phyloP scores from a whole-genome alignment of 1,140 invertebrate species.

The Arion vulgaris region DNA sequence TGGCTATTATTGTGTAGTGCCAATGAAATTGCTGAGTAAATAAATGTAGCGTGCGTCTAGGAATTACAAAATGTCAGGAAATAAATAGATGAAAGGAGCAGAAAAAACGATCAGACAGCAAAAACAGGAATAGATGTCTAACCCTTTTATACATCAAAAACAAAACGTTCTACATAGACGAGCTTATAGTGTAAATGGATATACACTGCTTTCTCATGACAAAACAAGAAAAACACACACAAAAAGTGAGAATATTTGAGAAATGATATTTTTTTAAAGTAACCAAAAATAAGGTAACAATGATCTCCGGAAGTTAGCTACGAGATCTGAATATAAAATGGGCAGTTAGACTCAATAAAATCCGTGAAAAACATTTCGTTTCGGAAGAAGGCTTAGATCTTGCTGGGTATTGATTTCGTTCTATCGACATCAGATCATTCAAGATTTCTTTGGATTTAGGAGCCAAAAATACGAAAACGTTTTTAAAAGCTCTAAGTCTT shows the following conservation, averaged over 20 bases:
- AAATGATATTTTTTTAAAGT: not conserved
- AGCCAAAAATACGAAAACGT: not conserved
- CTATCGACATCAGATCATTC: constrained; percentile 9
- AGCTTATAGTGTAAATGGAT: not conserved
- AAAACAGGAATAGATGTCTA: not conserved
- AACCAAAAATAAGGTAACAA: not conserved
- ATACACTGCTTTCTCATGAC: not conserved
- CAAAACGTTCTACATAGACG: no score
- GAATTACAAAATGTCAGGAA: not conserved
- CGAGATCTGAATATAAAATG: constrained; percentile 26
- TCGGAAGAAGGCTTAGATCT: constrained; percentile 12
- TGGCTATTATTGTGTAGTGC: constrained; percentile 10
- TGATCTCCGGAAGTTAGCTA: constrained; percentile 7
- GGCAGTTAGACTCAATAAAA: constrained; percentile 25
- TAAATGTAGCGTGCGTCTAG: not conserved
- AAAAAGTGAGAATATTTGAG: not conserved
- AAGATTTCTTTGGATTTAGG: not conserved
- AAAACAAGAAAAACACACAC: no score
- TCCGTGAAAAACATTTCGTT: constrained; percentile 3
- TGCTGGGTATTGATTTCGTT: constrained; percentile 1
- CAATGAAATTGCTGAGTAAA: not conserved
- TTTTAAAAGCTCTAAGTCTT: not conserved
- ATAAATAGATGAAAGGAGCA: not conserved
- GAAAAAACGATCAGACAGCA: not conserved
- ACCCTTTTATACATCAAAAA: no score